phyloP scores from a whole-genome alignment of 2,797 vertebrate species.

The Gadopsis bispinosus region DNA sequence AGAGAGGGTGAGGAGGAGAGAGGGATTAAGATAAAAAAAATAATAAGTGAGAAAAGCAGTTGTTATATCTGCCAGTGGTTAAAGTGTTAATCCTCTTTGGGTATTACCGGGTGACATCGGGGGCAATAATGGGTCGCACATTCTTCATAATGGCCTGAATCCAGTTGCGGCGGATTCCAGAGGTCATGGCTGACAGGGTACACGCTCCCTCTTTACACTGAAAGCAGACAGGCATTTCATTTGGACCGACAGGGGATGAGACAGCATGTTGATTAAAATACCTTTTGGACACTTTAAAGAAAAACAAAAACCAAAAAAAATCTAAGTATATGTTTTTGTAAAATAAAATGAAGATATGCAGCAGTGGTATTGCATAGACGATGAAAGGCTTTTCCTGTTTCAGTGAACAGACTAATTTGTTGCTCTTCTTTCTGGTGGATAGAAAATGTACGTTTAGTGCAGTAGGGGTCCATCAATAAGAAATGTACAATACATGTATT shows the following conservation, averaged over 20 bases:
- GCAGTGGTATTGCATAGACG: not conserved
- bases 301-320: not conserved
- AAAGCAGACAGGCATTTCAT: conserved; percentile 48
- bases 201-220: conserved; percentile 94
- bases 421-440: not conserved
- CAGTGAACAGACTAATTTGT: not conserved
- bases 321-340: not conserved
- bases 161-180: conserved; percentile 98
- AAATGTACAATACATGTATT: not conserved
- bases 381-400: conserved; percentile 2
- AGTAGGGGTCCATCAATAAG: not conserved
- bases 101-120: conserved; percentile 95
- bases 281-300: conserved; percentile 2
- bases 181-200: conserved; percentile 97
- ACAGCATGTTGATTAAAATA: conserved; percentile 34
- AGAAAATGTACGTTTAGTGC: not conserved
- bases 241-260: conserved; percentile 24
- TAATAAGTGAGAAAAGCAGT: conserved; percentile 61
- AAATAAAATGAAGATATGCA: conserved; percentile 14
- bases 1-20: conserved; percentile 80
- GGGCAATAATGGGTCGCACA: conserved; percentile 91
- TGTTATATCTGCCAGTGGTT: conserved; percentile 55
- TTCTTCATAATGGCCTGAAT: conserved; percentile 99
- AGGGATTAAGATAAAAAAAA: conserved; percentile 58
- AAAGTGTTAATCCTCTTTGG: conserved; percentile 54